phyloP scores from a whole-genome alignment of 1,140 invertebrate species.

The Choristoneura fumiferana region DNA sequence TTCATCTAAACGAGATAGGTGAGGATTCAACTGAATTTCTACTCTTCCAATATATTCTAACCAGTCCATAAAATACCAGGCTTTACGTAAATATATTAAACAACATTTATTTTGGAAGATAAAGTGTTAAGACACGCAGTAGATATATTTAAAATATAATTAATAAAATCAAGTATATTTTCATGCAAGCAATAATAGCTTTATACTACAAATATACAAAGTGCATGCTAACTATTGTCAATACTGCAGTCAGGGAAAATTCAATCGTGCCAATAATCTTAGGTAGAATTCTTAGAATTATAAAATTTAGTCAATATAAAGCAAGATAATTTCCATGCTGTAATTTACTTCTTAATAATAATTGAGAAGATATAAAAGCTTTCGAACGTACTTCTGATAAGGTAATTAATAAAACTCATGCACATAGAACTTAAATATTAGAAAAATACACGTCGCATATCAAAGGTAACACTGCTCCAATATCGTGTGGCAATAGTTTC shows the following conservation, averaged over 20 bases:
- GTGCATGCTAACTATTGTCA: conserved; percentile 58
- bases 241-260: conserved; percentile 23
- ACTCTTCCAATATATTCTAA: conserved; percentile 40
- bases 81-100: conserved; percentile 52
- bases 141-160: conserved; percentile 48
- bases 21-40: conserved; percentile 30
- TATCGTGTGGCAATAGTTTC: too few species aligned
- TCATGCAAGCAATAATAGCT: conserved; percentile 67
- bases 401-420: not conserved
- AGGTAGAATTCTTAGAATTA: conserved; percentile 30
- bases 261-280: conserved; percentile 40
- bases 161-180: conserved; percentile 53
- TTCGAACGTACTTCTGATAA: too few species aligned
- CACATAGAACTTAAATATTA: not conserved
- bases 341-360: conserved; percentile 30
- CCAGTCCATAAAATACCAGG: conserved; percentile 49
- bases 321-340: conserved; percentile 36
- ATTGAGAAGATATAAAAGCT: conserved; percentile 5
- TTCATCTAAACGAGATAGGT: conserved; percentile 28
- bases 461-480: not conserved
- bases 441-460: not conserved
- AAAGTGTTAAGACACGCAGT: conserved; percentile 44
- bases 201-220: conserved; percentile 57
- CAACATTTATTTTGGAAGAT: conserved; percentile 78
- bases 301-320: conserved; percentile 37